Conservation (phyloP, 2,113 vertebrate genomes). For the Clarias magur region DNA sequence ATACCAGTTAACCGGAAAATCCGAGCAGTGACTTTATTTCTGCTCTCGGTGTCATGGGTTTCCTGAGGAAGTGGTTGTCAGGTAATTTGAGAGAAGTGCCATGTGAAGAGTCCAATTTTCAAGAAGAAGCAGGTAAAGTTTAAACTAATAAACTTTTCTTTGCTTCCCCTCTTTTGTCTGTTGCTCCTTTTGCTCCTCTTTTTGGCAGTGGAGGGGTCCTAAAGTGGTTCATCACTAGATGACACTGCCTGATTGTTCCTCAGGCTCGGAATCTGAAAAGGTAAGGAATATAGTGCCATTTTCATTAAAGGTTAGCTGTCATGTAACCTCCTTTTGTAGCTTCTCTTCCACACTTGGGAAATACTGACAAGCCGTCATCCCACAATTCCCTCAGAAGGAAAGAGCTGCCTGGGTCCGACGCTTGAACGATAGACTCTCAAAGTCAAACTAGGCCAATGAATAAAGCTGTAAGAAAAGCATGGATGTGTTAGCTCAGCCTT, state of each 20-base stretch:
- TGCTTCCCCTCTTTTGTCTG: conserved; percentile 47
- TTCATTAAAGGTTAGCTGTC: conserved; percentile 68
- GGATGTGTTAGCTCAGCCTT: background rate
- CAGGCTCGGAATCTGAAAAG: conserved; percentile 55
- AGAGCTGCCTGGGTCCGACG: background rate
- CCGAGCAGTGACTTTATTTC: conserved; percentile 19
- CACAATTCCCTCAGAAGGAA: background rate
- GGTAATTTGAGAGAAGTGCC: conserved; percentile 57
- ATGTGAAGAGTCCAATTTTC: conserved; percentile 62
- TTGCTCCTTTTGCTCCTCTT: conserved; percentile 46
- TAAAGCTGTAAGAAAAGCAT: background rate
- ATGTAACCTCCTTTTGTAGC: conserved; percentile 46
- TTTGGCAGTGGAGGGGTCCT: conserved; percentile 48
- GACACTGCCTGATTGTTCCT: conserved; percentile 64
- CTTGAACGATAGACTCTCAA: background rate
- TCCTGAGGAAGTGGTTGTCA: conserved; percentile 51
- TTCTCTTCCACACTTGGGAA: background rate
- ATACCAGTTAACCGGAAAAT: background rate
- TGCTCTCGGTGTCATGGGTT: conserved; percentile 28
- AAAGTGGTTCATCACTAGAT: conserved; percentile 69
- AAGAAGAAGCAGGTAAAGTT: conserved; percentile 52
- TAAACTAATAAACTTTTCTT: conserved; percentile 57
- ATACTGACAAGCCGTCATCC: background rate
- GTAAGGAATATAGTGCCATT: conserved; percentile 61
- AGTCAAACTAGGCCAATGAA: background rate